Conservation (phyloP, 2,888 invertebrate species). For the Keiferia lycopersicella region DNA sequence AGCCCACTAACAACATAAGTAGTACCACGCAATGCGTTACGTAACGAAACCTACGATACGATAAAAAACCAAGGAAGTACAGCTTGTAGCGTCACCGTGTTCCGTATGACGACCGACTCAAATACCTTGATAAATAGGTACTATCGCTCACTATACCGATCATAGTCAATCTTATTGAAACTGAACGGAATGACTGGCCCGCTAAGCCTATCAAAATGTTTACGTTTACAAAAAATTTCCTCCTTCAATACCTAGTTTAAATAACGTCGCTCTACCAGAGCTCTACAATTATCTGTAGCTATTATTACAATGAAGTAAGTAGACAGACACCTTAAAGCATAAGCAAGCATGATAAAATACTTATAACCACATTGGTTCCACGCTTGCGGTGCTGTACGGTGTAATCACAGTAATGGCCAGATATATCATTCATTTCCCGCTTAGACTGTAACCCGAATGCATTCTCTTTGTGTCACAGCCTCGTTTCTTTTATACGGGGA, state of each 20-base stretch:
- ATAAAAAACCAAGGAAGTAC: slow-evolving; percentile 49
- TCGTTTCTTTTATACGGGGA: slow-evolving; percentile 59
- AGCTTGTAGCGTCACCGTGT: slow-evolving; percentile 37
- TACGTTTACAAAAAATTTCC: not conserved
- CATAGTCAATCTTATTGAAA: not conserved
- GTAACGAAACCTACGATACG: slow-evolving; percentile 36
- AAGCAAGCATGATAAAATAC: slow-evolving; percentile 20
- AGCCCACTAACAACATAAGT: no score
- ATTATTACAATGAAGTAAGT: not conserved
- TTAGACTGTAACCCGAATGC: slow-evolving; percentile 63
- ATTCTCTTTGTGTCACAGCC: slow-evolving; percentile 63
- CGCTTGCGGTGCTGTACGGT: slow-evolving; percentile 14
- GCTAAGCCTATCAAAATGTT: not conserved
- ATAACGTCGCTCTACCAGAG: not conserved
- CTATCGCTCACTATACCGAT: no score
- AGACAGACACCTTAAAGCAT: not conserved
- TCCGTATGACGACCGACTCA: slow-evolving; percentile 37
- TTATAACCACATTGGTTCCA: slow-evolving; percentile 17
- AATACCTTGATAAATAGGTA: not conserved
- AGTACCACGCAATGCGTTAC: slow-evolving; percentile 32
- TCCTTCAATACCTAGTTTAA: not conserved
- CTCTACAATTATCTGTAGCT: not conserved
- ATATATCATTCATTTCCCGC: slow-evolving; percentile 54
- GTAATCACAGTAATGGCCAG: slow-evolving; percentile 65
- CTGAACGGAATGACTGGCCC: not conserved